phyloP scores from a whole-genome alignment of 2,888 invertebrate species.

The Eristalis pertinax region DNA sequence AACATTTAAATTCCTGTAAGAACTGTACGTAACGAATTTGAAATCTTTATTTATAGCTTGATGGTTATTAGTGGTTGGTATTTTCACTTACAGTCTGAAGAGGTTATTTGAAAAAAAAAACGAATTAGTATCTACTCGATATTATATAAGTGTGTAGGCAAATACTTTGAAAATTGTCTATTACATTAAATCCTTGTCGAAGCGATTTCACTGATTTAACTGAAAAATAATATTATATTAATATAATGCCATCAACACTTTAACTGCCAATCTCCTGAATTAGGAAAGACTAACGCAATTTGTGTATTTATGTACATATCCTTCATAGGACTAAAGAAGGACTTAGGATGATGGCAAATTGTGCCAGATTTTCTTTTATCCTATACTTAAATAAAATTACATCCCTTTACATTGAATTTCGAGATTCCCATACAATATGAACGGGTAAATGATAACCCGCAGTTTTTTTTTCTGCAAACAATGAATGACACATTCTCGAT shows the following conservation, averaged over 20 bases:
- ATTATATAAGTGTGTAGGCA: too few relatives aligned
- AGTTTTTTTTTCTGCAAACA: constrained; percentile 6
- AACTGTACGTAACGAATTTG: neutral
- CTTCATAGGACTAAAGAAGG: neutral
- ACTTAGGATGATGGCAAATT: neutral
- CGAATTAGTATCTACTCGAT: too few relatives aligned
- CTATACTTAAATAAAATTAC: neutral
- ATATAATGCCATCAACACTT: neutral
- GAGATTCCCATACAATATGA: neutral
- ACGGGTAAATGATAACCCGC: constrained; percentile 14
- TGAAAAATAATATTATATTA: neutral
- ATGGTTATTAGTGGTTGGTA: neutral
- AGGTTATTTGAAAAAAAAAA: too few relatives aligned
- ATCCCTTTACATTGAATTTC: neutral
- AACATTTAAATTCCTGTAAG: neutral
- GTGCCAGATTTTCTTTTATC: neutral
- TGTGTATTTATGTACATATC: too few relatives aligned
- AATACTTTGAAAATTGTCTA: too few relatives aligned
- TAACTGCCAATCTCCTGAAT: neutral
- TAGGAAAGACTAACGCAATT: neutral
- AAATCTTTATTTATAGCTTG: neutral
- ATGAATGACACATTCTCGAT: constrained; percentile 4
- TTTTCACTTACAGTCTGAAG: neutral
- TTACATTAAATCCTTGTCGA: too few relatives aligned
- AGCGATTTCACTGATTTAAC: too few relatives aligned